Base-by-base conservation (phyloP, 2,888 invertebrate genomes). In the Scaptodrosophila latifasciaeformis region DNA sequence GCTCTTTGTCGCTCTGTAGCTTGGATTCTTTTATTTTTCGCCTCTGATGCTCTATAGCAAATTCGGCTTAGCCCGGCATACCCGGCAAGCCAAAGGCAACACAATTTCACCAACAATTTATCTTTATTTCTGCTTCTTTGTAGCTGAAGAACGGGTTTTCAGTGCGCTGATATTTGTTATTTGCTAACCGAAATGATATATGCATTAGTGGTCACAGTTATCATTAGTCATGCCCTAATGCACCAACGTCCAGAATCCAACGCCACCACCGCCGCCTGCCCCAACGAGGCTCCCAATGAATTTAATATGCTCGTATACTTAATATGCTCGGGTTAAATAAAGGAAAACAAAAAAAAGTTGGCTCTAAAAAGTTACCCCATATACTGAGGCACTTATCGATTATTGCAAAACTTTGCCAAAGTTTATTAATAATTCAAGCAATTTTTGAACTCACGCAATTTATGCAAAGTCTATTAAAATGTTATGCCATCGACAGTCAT, bases 211-310 rank as follows among this genome's bases (percentile, higher is more conserved):
- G 66, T 67, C 70, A 77, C 58, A 69, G 67, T 59, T 66, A 74
- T 78, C 72, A 80, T 72, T 80, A 74, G 81, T 78, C 78, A 72
- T 70, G 81, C 81, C 64, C 81, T 72, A 68, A 64, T 59, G 67
- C 60, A 60, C 55, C 49, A 44, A 54, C 52, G 48, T 34, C 34
- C 46, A 56, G 45, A 44, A 37, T 31, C 29, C 40, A 29, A 55
- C 40, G 39, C 18, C 27, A 17, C 39, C 29, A n/a, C n/a, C n/a
- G n/a, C n/a, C n/a, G n/a, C n/a, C n/a, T n/a, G n/a, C n/a, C n/a
- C n/a, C n/a, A n/a, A n/a, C 12, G 34, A n/a, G 27, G 52, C 47
- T 63, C 74, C 49, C 61, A 45, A 19, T 56, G 57, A n/a, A n/a
- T n/a, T n/a, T n/a, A n/a, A n/a, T n/a, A n/a, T n/a, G n/a, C n/a